Conservation (phyloP, 2,113 vertebrate genomes). For the Alosa alosa region DNA sequence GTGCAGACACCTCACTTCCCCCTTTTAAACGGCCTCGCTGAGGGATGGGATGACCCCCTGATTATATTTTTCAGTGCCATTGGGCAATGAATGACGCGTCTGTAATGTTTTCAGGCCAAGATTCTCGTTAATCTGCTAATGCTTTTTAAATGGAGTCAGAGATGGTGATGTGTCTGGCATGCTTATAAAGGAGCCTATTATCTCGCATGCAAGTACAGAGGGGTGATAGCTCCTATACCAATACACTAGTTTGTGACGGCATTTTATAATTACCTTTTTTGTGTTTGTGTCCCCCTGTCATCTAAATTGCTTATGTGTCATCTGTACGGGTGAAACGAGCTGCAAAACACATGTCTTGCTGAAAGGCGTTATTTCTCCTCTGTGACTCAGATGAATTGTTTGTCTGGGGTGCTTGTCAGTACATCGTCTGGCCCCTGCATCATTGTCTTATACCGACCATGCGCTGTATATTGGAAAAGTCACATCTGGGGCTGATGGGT, state of each 20-base stretch:
- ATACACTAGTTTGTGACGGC: background rate
- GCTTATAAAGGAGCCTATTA: conserved; percentile 49
- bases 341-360: background rate
- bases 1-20: conserved; percentile 23
- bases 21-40: background rate
- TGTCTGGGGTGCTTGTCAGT: background rate
- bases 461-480: background rate
- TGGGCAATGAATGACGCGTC: conserved; percentile 43
- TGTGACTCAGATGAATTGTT: background rate
- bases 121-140: conserved; percentile 49
- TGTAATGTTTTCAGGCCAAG: conserved; percentile 38
- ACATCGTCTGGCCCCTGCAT: background rate
- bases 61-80: background rate
- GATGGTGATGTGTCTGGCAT: conserved; percentile 27
- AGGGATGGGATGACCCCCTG: background rate
- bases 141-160: conserved; percentile 45
- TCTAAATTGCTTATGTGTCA: background rate
- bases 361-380: background rate
- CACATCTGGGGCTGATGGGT: background rate
- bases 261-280: conserved; percentile 42
- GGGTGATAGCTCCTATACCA: conserved; percentile 1
- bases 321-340: background rate
- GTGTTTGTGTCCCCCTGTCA: background rate
- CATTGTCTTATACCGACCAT: background rate
- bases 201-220: conserved; percentile 20